These are phyloP conservation scores for Pammene aurita DNA, from an alignment of 2,888 invertebrate species.

Conservation along the genomic window DNA sequence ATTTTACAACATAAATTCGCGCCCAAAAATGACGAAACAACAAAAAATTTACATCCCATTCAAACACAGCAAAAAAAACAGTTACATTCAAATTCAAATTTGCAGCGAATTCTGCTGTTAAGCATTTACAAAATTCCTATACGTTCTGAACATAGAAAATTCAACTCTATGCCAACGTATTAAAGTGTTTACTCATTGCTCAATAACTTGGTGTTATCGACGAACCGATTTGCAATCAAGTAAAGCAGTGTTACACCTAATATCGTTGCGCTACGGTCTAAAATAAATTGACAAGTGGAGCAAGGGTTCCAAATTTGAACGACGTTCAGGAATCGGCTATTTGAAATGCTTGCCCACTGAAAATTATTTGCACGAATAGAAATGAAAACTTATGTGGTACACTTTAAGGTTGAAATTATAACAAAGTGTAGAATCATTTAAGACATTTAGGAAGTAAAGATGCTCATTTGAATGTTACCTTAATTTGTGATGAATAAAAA, in stretches of 20 bases:
- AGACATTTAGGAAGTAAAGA: neutral
- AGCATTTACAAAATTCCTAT: slow-evolving; percentile 1
- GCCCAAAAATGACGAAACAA: neutral
- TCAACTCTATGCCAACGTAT: neutral
- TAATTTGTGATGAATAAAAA: neutral
- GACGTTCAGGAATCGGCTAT: slow-evolving; percentile 7
- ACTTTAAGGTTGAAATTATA: neutral
- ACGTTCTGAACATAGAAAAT: neutral
- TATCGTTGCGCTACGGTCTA: neutral
- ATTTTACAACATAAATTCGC: slow-evolving; percentile 9
- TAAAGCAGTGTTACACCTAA: slow-evolving; percentile 4
- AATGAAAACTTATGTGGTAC: neutral
- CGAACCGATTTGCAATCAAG: neutral
- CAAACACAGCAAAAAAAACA: slow-evolving; percentile 31
- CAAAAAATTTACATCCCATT: slow-evolving; percentile 24
- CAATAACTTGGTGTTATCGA: slow-evolving; percentile 10
- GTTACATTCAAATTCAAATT: slow-evolving; percentile 38
- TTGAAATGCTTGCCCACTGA: slow-evolving; percentile 3
- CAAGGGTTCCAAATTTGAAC: slow-evolving; percentile 18
- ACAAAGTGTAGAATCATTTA: neutral
- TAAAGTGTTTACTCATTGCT: neutral
- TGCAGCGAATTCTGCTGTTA: slow-evolving; percentile 25
- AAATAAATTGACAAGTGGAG: neutral
- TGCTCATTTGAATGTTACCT: slow-evolving; percentile 7
- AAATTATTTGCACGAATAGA: neutral